These are phyloP conservation scores for Rhinichthys osculus DNA, from an alignment of 2,797 vertebrate species.

Conservation along the genomic window DNA sequence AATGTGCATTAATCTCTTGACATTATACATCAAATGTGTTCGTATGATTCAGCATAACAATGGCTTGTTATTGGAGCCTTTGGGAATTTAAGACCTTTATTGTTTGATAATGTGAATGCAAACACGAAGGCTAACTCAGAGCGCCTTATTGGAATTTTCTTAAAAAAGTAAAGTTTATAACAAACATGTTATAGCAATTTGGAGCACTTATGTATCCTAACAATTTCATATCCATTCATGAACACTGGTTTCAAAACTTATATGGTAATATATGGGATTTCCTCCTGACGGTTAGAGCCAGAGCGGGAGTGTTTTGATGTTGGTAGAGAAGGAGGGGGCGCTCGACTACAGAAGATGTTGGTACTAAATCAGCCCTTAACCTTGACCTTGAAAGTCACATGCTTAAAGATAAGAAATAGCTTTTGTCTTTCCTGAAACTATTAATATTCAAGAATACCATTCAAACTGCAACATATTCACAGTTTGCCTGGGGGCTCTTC, in stretches of 20 bases:
- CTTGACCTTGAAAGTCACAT: conserved; percentile 72
- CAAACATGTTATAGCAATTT: not conserved
- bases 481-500: not conserved
- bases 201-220: not conserved
- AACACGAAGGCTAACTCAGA: not conserved
- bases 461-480: not conserved
- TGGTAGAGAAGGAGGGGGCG: conserved; percentile 1
- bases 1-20: not conserved
- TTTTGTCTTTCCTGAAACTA: conserved; percentile 43
- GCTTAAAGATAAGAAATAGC: conserved; percentile 53
- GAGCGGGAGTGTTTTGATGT: conserved; percentile 37
- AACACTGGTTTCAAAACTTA: conserved; percentile 15
- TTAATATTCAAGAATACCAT: conserved; percentile 38
- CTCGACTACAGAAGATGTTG: conserved; percentile 45
- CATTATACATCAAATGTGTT: not conserved
- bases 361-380: conserved; percentile 69
- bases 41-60: not conserved
- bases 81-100: not conserved
- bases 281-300: conserved; percentile 3
- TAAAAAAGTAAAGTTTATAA: not conserved
- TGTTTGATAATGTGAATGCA: not conserved
- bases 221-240: conserved; percentile 20
- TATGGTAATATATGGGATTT: conserved; percentile 1
- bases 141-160: not conserved
- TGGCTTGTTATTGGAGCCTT: not conserved